Base-by-base conservation (phyloP, 2,797 vertebrate species). In the Sparus aurata region DNA sequence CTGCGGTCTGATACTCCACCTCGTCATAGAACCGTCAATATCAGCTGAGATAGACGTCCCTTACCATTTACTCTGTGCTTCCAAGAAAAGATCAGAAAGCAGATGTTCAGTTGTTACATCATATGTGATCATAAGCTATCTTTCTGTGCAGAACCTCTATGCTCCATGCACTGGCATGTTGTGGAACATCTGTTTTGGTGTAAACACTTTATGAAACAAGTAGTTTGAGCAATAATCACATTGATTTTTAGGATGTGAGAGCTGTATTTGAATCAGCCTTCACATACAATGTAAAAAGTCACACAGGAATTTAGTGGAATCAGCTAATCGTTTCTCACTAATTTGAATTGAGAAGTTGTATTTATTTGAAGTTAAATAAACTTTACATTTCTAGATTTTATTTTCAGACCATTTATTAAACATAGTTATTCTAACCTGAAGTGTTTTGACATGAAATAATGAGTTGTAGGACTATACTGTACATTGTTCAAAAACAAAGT, bases 1-100 rank as follows among this genome's bases (percentile, higher is more conserved):
- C 66, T 60, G 67, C 0, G 43, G 23, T 79, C 54, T 53, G 84
- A 89, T 82, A 89, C 55, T 49, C 65, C 60, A 20, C 53, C 73
- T 71, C 66, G 30, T 73, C 23, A 22, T 72, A 71, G 73, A 57
- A 22, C 18, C 41, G 59, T 23, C 3, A 0, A 43, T 72, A 77
- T 65, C 63, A 54, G 69, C 79, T 72, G 65, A 80, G 69, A 85
- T 16, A 79, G 27, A 45, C 52, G 17, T 74, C 60, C 55, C 18
- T 34, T 54, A 53, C 75, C 50, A 65, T 54, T 5, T 7, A 38
- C 70, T 64, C 67, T 15, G 58, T 4, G 59, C 54, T 41, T 1
- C 59, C 53, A 57, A 46, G 49, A 75, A 23, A 38, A 70, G 43
- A 74, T 85, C 77, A 50, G 63, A 22, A 54, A 23, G 15, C 77